These are phyloP conservation scores for Glaucopsyche alexis DNA, from an alignment of 2,888 invertebrate species.

Conservation along the genomic window DNA sequence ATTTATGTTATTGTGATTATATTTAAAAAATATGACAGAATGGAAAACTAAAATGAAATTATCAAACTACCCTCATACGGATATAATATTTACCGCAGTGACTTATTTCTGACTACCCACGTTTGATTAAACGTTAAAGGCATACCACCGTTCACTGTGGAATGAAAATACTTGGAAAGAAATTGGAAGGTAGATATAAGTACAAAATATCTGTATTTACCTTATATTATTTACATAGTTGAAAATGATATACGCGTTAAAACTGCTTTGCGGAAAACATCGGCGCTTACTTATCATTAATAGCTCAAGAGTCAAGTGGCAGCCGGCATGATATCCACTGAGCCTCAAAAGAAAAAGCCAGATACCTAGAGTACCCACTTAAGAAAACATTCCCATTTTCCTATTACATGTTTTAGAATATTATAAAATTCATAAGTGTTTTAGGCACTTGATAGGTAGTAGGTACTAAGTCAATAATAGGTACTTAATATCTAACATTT, in stretches of 20 bases:
- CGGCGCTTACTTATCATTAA: neutral
- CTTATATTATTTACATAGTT: too few species aligned
- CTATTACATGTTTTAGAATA: neutral
- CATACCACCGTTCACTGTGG: too few species aligned
- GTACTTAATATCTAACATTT: too few species aligned
- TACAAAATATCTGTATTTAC: too few species aligned
- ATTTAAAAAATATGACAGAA: neutral
- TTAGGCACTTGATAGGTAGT: neutral
- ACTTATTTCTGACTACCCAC: too few species aligned
- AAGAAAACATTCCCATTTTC: slow-evolving; percentile 15
- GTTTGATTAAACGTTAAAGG: too few species aligned
- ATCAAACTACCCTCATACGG: neutral
- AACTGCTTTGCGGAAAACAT: slow-evolving; percentile 5
- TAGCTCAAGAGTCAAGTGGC: neutral
- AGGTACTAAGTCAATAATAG: too few species aligned
- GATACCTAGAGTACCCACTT: neutral
- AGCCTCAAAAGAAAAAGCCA: slow-evolving; percentile 14
- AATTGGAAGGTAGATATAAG: too few species aligned
- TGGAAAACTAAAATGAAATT: neutral
- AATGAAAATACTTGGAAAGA: too few species aligned
- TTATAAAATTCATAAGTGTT: neutral
- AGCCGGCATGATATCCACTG: neutral
- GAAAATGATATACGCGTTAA: neutral
- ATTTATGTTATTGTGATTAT: neutral
- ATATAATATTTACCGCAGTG: too few species aligned